Evolutionary conservation across 2,888 invertebrate species (phyloP), one percentile per base, ranked within the genome.

Genomic region (Argyresthia albistria): DNA sequence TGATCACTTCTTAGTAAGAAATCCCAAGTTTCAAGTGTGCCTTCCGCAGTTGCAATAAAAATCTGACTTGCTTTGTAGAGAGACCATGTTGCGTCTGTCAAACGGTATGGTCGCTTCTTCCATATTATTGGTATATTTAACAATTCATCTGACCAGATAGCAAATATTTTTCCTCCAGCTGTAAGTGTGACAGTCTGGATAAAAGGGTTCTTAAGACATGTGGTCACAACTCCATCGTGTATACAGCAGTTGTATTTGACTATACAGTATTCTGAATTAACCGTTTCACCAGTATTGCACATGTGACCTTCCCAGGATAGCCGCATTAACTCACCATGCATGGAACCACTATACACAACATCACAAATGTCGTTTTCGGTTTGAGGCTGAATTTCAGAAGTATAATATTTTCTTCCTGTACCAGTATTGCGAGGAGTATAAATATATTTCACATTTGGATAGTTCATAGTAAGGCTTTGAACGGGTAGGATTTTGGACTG

Each of bases 21-120:
- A 78, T 95, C 93, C 96, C 96, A 97, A 10, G 92, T 90, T 75
- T 96, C 95, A 11, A 95, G 80, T 54, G 88, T 89, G 2, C 96
- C 96, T 78, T 95, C 94, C 25, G 86, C 88, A 15, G 93, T 91
- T 0, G 91, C 88, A 53, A 96, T 73, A 66, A 92, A 93, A 54
- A 96, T 80, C 49, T 93, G 89, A 50, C 92, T 91, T 0, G 95
- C 92, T 51, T 93, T 89, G 46, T 90, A 89, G n/a, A 89, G 83
- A n/a, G 94, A 94, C 95, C 96, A 96, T 42, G 86, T 79, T 0
- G 92, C 91, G 12, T 90, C 88, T 0, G 93, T 92, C 57, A 93
- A 83, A 53, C 82, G 76, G 54, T 77, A 78, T 1, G 87, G 77
- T 11, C 90, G 83, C 59, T 89, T 90, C 52, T 93, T 90, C 93